phyloP scores from a whole-genome alignment of 2,797 vertebrate genomes.

The Sebastes itinus region DNA sequence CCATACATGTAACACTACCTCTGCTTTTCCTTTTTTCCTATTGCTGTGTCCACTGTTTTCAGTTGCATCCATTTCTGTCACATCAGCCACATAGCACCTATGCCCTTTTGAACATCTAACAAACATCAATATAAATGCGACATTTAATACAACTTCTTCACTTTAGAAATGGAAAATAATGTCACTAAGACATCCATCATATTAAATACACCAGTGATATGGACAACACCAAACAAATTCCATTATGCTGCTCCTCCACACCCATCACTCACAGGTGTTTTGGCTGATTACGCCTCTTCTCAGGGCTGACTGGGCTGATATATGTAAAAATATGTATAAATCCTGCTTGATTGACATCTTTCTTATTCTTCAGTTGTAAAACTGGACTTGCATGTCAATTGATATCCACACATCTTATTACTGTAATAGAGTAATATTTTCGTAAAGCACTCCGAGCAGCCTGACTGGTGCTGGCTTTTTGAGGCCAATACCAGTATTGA shows the following conservation, averaged over 20 bases:
- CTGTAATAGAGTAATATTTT: neutral
- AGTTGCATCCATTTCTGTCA: constrained; percentile 20
- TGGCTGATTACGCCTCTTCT: neutral
- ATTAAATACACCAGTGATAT: neutral
- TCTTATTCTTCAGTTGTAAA: neutral
- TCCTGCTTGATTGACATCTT: neutral
- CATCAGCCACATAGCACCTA: constrained; percentile 23
- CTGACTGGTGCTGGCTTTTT: neutral
- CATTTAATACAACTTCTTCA: neutral
- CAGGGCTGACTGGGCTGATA: neutral
- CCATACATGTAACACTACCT: constrained; percentile 32
- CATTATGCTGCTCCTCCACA: neutral
- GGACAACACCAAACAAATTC: neutral
- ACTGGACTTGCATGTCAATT: neutral
- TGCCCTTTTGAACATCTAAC: neutral
- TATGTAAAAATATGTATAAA: neutral
- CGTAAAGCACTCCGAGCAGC: neutral
- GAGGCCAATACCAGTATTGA: neutral
- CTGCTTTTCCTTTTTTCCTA: neutral
- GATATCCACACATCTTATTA: neutral
- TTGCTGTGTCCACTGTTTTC: constrained; percentile 30
- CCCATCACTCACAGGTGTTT: neutral
- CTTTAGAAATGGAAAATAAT: neutral
- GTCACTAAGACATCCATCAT: neutral
- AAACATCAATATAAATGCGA: constrained; percentile 1